Base-by-base conservation (phyloP, 2,888 invertebrate genomes). In the Oscheius sp. region DNA sequence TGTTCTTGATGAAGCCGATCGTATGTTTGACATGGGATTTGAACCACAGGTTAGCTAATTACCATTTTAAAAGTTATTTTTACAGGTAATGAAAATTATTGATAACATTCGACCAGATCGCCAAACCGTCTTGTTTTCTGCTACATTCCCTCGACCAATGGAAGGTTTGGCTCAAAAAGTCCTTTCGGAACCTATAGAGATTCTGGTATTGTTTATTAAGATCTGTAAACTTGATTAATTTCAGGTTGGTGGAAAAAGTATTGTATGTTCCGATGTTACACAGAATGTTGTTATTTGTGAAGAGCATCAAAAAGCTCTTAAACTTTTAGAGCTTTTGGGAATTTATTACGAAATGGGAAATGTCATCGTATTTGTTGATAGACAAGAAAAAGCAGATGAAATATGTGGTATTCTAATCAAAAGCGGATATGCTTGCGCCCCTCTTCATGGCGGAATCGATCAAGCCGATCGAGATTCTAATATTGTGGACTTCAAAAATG, bases 1-100 rank as follows among this genome's bases (percentile, higher is more conserved):
- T 48, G 98, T 99, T 0, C 89, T 99, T 39, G 98, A 99, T 87
- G 98, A 99, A 88, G 98, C 98, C 0, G 98, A 99, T 88, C 90
- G 98, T 46, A 98, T 98, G 98, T 98, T 98, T 87, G 98, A 99
- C 87, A 96, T 98, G 96, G 87, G 86, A 5, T 99, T 98, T 87
- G 98, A 98, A 88, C 96, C 95, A 0, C 95, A 96, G 90, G 92
- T 91, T 27, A 45, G 25, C 15, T 20, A 25, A 3, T 33, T 23
- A 42, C n/a, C 12, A n/a, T 53, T 39, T 42, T 29, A 25, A 29
- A 8, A 3, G 31, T 34, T n/a, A 3, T 15, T 2, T 4, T 20
- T 55, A 29, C 25, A 79, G 74, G 95, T 95, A 4, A 96, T 95
- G 94, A 91, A 95, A 82, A 96, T 99, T 67, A 93, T 98, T 80